Evolutionary conservation across 2,888 invertebrate genomes (phyloP).

Genomic region (Lagria hirta): DNA sequence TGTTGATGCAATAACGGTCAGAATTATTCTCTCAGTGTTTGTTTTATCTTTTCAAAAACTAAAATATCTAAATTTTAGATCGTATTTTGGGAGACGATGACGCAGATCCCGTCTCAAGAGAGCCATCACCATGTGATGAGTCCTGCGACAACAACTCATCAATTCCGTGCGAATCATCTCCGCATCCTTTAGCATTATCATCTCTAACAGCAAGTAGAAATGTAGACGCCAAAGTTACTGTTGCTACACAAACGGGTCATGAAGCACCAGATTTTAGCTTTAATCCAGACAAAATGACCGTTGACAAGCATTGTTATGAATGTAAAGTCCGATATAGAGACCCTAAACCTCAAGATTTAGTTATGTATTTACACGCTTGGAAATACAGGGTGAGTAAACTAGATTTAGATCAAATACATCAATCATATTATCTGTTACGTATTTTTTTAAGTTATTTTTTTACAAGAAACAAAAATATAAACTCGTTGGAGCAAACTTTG

Average conservation of each 20-base stretch:
- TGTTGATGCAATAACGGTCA: too few relatives aligned
- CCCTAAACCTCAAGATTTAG: constrained; percentile 86
- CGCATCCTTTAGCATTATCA: constrained; percentile 43
- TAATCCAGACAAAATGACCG: constrained; percentile 70
- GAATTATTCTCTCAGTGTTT: too few relatives aligned
- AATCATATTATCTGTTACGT: too few relatives aligned
- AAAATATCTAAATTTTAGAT: constrained; percentile 40
- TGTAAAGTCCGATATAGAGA: constrained; percentile 91
- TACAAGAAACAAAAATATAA: too few relatives aligned
- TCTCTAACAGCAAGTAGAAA: constrained; percentile 53
- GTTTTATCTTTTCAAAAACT: neutral
- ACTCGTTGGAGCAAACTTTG: too few relatives aligned
- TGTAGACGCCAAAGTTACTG: constrained; percentile 63
- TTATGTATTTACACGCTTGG: constrained; percentile 97
- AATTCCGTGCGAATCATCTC: constrained; percentile 45
- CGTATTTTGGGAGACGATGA: constrained; percentile 63
- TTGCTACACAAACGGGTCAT: constrained; percentile 84
- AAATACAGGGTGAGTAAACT: constrained; percentile 78
- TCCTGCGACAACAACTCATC: constrained; percentile 53
- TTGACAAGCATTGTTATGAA: constrained; percentile 88
- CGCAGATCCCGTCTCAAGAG: constrained; percentile 65
- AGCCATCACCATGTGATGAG: constrained; percentile 71
- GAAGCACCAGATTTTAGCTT: constrained; percentile 69
- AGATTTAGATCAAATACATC: too few relatives aligned
- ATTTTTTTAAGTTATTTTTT: too few relatives aligned